These are phyloP conservation scores for Sialia sialis DNA, from an alignment of 2,113 vertebrate species.

Conservation along the genomic window DNA sequence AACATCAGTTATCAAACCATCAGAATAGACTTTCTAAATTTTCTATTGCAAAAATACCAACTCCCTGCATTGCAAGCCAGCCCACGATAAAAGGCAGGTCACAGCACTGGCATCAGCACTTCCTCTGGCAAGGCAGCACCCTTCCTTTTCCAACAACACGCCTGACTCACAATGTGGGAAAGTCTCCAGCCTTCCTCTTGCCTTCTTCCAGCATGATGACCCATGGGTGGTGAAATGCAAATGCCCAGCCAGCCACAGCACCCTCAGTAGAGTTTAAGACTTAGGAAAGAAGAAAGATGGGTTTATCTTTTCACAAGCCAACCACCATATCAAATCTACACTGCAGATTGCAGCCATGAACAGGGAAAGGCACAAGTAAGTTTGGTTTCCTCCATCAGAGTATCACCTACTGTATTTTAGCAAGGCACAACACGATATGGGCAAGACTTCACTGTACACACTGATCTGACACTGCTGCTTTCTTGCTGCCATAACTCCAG, in stretches of 20 bases:
- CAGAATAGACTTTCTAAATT: background rate
- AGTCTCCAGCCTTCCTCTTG: too few species aligned
- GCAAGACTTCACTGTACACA: background rate
- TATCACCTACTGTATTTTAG: background rate
- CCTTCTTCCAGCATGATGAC: background rate
- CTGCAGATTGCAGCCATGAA: background rate
- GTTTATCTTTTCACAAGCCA: background rate
- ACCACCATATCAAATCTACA: background rate
- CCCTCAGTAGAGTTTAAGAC: rapidly evolving
- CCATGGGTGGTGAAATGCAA: background rate
- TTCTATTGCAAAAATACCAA: background rate
- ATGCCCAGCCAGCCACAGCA: background rate
- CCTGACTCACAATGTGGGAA: background rate
- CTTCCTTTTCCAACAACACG: background rate
- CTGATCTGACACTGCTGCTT: background rate
- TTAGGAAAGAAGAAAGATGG: background rate
- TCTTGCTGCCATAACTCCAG: background rate
- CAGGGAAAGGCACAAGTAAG: background rate
- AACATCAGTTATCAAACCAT: background rate
- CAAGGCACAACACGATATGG: rapidly evolving
- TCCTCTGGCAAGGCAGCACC: background rate
- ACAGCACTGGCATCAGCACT: background rate
- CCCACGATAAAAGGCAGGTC: background rate
- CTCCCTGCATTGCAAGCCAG: background rate
- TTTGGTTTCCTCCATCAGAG: background rate